Evolutionary conservation across 1,140 invertebrate species (phyloP).

Genomic region (Calliphora vicina): DNA sequence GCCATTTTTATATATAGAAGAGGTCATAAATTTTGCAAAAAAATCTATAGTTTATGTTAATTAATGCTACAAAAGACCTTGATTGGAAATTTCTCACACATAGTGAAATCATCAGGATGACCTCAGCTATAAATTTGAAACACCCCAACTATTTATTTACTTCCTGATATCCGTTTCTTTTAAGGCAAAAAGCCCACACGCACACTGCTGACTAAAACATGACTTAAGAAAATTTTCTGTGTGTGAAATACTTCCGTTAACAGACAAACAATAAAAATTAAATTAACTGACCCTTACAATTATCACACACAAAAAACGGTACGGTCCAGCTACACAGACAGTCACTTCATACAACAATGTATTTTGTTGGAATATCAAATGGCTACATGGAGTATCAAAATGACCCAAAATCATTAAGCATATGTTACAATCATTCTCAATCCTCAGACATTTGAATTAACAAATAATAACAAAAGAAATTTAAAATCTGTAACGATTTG

Average conservation of each 20-base stretch:
- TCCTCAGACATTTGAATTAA: background rate
- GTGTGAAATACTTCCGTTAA: conserved; percentile 9
- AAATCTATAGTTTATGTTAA: background rate
- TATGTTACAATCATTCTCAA: background rate
- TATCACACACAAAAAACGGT: background rate
- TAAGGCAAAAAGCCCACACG: background rate
- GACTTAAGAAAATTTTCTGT: background rate
- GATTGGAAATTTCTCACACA: background rate
- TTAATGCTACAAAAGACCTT: background rate
- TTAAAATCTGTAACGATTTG: background rate
- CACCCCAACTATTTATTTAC: background rate
- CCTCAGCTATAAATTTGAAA: background rate
- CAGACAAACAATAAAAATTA: background rate
- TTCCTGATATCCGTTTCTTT: background rate
- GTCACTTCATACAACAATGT: background rate
- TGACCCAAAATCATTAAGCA: background rate
- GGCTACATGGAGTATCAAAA: background rate
- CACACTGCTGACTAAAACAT: background rate
- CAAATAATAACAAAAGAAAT: no score
- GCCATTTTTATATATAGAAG: background rate
- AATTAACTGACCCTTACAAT: background rate
- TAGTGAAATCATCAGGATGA: background rate
- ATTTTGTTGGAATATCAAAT: background rate
- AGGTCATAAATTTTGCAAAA: background rate
- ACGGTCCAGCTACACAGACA: background rate